Percentiles rank a stretch among this genome's conserved stretches.
Evolutionary conservation across 1,140 invertebrate species (phyloP).

Genomic region (Drosophila subpulchrella): DNA sequence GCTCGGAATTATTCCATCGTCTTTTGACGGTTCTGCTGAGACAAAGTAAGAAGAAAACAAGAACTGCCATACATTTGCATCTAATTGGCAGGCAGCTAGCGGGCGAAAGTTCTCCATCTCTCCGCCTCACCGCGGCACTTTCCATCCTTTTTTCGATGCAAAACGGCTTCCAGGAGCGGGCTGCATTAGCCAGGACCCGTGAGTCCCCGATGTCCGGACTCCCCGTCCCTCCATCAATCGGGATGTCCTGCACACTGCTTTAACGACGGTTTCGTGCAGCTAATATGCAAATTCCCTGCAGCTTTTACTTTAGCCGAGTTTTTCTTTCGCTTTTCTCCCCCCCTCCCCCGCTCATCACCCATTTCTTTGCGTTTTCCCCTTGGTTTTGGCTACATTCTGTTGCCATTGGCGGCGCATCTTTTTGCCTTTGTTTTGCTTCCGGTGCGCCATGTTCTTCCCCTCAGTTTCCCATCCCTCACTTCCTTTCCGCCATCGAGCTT

Average conservation of each 20-base stretch:
- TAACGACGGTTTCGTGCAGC: constrained; percentile 66
- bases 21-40: constrained; percentile 29
- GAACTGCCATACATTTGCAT: constrained; percentile 71
- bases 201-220: constrained; percentile 1
- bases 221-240: constrained; percentile 48
- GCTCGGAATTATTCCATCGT: constrained; percentile 24
- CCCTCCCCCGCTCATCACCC: background rate
- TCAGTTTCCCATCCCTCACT: constrained; percentile 12
- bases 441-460: constrained; percentile 64
- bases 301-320: constrained; percentile 74
- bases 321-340: constrained; percentile 34
- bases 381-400: constrained; percentile 28
- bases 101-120: constrained; percentile 25
- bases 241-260: constrained; percentile 52
- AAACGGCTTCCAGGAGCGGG: constrained; percentile 37
- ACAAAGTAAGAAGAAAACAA: constrained; percentile 13
- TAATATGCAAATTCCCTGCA: constrained; percentile 79
- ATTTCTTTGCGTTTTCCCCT: constrained; percentile 10
- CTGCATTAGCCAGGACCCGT: constrained; percentile 19
- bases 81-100: constrained; percentile 72
- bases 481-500: constrained; percentile 51
- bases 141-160: constrained; percentile 33
- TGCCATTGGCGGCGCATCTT: constrained; percentile 53
- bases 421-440: constrained; percentile 77
- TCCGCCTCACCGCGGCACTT: constrained; percentile 2